These are phyloP conservation scores for Actinernus sp. DNA, from an alignment of 92 coral and sea anemone species.

Conservation along the genomic window DNA sequence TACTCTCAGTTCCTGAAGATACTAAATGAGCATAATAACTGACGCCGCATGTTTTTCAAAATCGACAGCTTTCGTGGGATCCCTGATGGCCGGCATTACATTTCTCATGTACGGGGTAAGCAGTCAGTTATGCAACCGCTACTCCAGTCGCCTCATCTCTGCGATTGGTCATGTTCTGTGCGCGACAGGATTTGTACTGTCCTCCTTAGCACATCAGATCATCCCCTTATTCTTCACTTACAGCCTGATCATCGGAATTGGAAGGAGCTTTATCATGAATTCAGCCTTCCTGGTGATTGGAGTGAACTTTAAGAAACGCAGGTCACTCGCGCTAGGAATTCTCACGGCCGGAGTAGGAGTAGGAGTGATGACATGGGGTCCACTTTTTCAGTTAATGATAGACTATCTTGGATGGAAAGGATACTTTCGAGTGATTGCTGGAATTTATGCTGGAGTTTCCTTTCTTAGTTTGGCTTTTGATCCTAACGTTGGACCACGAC, in stretches of 20 bases:
- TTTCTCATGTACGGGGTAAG: too few relatives aligned
- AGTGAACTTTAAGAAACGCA: slow-evolving; percentile 21
- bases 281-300: not conserved
- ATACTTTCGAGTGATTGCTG: slow-evolving; percentile 35
- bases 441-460: slow-evolving; percentile 1
- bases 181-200: slow-evolving; percentile 1
- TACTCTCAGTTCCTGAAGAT: too few relatives aligned
- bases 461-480: slow-evolving; percentile 35
- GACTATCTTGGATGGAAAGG: slow-evolving; percentile 38
- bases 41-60: too few relatives aligned
- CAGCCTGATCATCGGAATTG: slow-evolving; percentile 3
- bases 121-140: slow-evolving; percentile 4
- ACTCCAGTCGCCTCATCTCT: slow-evolving; percentile 1
- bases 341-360: slow-evolving; percentile 40
- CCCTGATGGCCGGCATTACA: too few relatives aligned
- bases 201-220: slow-evolving; percentile 2
- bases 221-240: slow-evolving; percentile 16
- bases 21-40: too few relatives aligned
- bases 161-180: slow-evolving; percentile 9
- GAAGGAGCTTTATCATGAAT: not conserved
- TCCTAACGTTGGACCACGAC: slow-evolving; percentile 20
- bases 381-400: slow-evolving; percentile 30
- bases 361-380: slow-evolving; percentile 50
- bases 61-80: too few relatives aligned
- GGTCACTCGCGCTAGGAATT: slow-evolving; percentile 28